A percentile compares a stretch with the other conserved stretches of the same genome.
Evolutionary conservation across 1,140 invertebrate genomes (phyloP).

Genomic region (Solenopsis fugax): DNA sequence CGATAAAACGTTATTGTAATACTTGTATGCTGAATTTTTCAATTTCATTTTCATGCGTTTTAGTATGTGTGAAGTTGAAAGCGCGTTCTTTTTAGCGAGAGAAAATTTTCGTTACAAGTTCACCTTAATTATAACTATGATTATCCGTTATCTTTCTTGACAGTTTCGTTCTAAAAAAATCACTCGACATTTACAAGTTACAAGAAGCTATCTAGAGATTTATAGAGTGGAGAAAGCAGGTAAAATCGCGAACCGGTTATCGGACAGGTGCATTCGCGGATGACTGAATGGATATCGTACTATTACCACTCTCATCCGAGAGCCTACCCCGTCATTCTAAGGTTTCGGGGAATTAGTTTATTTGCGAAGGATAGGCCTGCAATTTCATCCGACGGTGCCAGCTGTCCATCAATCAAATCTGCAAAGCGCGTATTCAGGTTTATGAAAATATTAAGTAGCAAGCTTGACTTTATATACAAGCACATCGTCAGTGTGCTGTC

Average conservation of each 20-base stretch:
- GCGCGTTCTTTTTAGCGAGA: neutral
- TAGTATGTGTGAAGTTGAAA: neutral
- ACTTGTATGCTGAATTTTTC: neutral
- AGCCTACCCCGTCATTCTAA: conserved; percentile 6
- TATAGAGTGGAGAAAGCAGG: conserved; percentile 26
- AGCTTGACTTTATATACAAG: neutral
- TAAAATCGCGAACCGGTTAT: conserved; percentile 16
- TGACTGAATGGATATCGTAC: conserved; percentile 32
- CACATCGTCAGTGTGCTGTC: neutral
- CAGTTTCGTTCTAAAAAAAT: neutral
- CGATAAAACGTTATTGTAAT: neutral
- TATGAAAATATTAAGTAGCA: neutral
- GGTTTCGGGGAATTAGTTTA: conserved; percentile 7
- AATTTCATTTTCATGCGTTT: neutral
- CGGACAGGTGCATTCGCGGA: conserved; percentile 37
- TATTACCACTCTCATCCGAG: conserved; percentile 24
- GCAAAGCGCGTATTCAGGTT: neutral
- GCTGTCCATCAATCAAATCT: conserved; percentile 20
- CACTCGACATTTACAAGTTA: neutral
- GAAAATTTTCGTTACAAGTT: neutral
- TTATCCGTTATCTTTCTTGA: neutral
- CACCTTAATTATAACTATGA: neutral
- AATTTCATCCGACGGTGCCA: neutral
- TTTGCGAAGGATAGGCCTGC: conserved; percentile 13
- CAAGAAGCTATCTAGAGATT: conserved; percentile 28